Evolutionary conservation across 2,113 vertebrate species (phyloP), one percentile per base, ranked within the genome.

Genomic region (Psettodes erumei): DNA sequence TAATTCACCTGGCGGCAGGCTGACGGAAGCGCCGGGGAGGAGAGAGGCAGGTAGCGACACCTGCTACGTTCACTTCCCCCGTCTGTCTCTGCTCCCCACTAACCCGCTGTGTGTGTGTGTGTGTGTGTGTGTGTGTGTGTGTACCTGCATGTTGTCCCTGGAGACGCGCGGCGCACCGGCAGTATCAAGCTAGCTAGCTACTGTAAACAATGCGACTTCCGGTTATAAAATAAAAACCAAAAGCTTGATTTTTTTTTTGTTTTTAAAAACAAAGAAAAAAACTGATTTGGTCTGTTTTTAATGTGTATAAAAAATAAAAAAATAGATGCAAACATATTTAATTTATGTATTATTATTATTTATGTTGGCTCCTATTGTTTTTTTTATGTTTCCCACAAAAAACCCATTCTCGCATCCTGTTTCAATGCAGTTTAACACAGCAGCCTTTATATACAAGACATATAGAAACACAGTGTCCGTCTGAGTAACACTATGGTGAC

Each of bases 131-230:
- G 68, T 35, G 65, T 16, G 25, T 33, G 40, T 33, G 70, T 51
- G 64, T 61, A 43, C 28, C 71, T 60, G 81, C 43, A 40, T 8
- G 87, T 88, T 90, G 89, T 89, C 93, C 91, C 85, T 93, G 90
- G 93, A 90, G 93, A 93, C 84, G 71, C 19, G 65, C 61, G 28
- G 60, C 3, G 47, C 40, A 16, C 6, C 19, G 15, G 15, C 3
- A 12, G 15, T 19, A 33, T 23, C 37, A 48, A 75, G 54, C 35
- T n/a, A n/a, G n/a, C n/a, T n/a, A 40, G 32, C 72, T 6, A 51
- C 61, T 38, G 42, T 47, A 54, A 43, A 63, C 67, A 60, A 45
- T 13, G 10, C 6, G 5, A 47, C 60, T 67, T 83, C 73, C 61
- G 50, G 23, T 32, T 47, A 6, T 4, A 47, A 28, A 73, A 70